Conservation (phyloP, 92 coral and sea anemone genomes). For the Paramuricea clavata region DNA sequence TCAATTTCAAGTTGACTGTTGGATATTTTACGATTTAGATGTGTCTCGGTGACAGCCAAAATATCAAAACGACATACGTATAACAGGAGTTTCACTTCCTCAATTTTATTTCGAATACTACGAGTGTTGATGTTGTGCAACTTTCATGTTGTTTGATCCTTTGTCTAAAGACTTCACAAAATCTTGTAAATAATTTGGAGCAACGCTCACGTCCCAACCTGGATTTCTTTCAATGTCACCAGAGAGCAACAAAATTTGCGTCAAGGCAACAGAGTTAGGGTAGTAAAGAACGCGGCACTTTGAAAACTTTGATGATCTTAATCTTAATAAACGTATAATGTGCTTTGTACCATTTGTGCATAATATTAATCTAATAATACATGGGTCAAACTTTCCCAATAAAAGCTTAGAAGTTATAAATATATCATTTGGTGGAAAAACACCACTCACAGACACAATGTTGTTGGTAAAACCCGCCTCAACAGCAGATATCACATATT, state of each 20-base stretch:
- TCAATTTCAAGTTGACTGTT: slow-evolving; percentile 54
- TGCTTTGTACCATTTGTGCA: slow-evolving; percentile 24
- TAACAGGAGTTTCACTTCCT: slow-evolving; percentile 51
- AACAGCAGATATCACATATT: slow-evolving; percentile 10
- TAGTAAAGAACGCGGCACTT: slow-evolving; percentile 40
- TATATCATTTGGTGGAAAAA: slow-evolving; percentile 22
- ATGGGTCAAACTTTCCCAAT: slow-evolving; percentile 27
- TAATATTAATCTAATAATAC: slow-evolving; percentile 17
- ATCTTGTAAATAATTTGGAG: slow-evolving; percentile 39
- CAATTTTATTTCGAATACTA: slow-evolving; percentile 57
- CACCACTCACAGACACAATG: not conserved
- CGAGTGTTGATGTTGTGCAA: slow-evolving; percentile 55
- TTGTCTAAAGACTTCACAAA: slow-evolving; percentile 45
- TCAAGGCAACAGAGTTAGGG: slow-evolving; percentile 41
- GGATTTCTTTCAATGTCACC: slow-evolving; percentile 31
- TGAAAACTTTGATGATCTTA: slow-evolving; percentile 50
- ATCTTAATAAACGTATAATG: slow-evolving; percentile 27
- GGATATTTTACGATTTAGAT: slow-evolving; percentile 54
- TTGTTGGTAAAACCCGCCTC: slow-evolving; percentile 1
- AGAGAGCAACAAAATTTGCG: slow-evolving; percentile 36
- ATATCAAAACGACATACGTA: slow-evolving; percentile 46
- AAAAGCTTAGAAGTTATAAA: slow-evolving; percentile 1
- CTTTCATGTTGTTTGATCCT: slow-evolving; percentile 44
- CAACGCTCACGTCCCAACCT: slow-evolving; percentile 42
- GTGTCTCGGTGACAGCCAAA: slow-evolving; percentile 57